These are phyloP conservation scores for Sympetrum striolatum DNA, from an alignment of 2,888 invertebrate species.

Conservation along the genomic window DNA sequence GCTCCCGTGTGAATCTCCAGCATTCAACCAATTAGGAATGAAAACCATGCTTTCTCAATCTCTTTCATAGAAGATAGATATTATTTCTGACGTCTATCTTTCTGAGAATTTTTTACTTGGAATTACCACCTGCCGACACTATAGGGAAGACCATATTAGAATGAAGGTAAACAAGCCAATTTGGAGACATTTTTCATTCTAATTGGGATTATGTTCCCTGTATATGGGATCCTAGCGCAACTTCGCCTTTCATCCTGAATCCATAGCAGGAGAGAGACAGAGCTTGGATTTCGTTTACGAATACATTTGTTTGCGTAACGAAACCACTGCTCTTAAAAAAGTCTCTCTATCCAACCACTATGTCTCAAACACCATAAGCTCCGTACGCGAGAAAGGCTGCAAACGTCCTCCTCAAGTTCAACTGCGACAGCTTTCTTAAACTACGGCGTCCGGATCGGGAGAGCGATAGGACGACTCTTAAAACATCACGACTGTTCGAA, in stretches of 20 bases:
- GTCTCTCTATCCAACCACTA: not conserved
- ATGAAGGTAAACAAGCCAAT: not conserved
- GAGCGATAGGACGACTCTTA: slow-evolving; percentile 12
- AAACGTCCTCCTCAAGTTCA: slow-evolving; percentile 37
- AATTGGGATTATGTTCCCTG: not conserved
- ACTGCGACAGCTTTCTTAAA: slow-evolving; percentile 30
- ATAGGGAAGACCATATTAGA: not conserved
- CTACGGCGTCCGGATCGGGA: slow-evolving; percentile 6
- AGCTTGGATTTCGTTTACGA: not conserved
- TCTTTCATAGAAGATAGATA: too few relatives aligned
- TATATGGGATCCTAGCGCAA: not conserved
- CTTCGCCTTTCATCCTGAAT: not conserved
- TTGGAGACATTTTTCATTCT: not conserved
- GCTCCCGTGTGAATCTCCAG: too few relatives aligned
- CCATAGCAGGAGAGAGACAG: not conserved
- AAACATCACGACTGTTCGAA: slow-evolving; percentile 28
- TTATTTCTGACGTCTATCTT: too few relatives aligned
- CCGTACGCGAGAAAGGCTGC: not conserved
- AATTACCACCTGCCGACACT: too few relatives aligned
- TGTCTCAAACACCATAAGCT: not conserved
- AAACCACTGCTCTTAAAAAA: not conserved
- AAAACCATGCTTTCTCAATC: too few relatives aligned
- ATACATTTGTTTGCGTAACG: not conserved
- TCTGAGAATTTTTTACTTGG: too few relatives aligned
- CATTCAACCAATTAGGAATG: too few relatives aligned